A percentile compares a stretch with the other conserved stretches of the same genome.
These are phyloP conservation scores for Varecia variegata DNA, from an alignment of 2,797 vertebrate genomes.

Conservation along the genomic window DNA sequence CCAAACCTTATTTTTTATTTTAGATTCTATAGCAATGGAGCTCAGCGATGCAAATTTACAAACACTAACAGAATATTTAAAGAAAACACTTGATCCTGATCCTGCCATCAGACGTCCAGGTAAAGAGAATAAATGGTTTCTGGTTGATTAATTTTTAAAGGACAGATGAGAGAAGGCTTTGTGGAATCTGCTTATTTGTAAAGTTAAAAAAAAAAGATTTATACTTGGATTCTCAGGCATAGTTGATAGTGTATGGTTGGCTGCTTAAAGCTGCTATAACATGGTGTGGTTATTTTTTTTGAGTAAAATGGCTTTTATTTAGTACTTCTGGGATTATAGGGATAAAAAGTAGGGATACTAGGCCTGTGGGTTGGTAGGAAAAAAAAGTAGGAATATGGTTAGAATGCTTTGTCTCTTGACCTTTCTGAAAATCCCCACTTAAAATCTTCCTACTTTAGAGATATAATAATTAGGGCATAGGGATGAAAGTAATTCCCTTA, in stretches of 20 bases:
- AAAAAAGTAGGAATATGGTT: slow-evolving; percentile 15
- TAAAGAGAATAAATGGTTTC: slow-evolving; percentile 78
- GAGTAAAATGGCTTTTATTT: slow-evolving; percentile 49
- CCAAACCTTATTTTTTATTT: slow-evolving; percentile 56
- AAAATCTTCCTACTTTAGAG: background rate
- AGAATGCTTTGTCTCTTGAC: slow-evolving; percentile 26
- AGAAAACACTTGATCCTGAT: slow-evolving; percentile 97
- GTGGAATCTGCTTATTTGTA: background rate
- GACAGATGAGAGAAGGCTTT: background rate
- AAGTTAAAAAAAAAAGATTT: background rate
- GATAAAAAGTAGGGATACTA: background rate
- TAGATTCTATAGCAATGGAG: slow-evolving; percentile 90
- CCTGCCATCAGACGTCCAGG: slow-evolving; percentile 96
- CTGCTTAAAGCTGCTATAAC: background rate
- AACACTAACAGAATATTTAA: slow-evolving; percentile 94
- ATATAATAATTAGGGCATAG: background rate
- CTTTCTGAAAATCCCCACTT: slow-evolving; percentile 20
- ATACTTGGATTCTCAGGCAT: background rate
- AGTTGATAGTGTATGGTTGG: background rate
- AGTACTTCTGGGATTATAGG: background rate
- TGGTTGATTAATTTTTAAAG: slow-evolving; percentile 32
- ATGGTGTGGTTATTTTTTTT: background rate
- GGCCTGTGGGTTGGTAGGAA: background rate
- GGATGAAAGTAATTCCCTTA: slow-evolving; percentile 15
- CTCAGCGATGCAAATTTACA: slow-evolving; percentile 97